Base-by-base conservation (phyloP, 2,797 vertebrate species). In the Anguilla pacifica region DNA sequence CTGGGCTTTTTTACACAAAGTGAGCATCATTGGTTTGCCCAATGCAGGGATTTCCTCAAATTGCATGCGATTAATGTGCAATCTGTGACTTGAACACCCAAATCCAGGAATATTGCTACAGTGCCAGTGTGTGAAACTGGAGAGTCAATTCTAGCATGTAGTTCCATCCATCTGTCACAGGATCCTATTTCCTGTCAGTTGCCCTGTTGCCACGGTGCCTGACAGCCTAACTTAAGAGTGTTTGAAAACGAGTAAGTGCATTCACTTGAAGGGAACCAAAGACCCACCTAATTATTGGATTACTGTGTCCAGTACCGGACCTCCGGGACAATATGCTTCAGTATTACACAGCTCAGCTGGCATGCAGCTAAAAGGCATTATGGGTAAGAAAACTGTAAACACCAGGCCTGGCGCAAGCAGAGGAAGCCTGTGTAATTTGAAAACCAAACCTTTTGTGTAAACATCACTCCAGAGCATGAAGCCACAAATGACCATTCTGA, bases 221-320 rank as follows among this genome's bases (percentile, higher is more conserved):
- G 59, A 17, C 86, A 53, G 46, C 43, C 17, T 82, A 43, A 87
- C 61, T 46, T 25, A 31, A 0, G 19, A 61, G 57, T 85, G 5
- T 22, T 43, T 61, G 84, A 67, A 64, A 64, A 85, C 11, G 22
- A 85, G 35, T 31, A 39, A 74, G 31, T 70, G 51, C 70, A 88
- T 59, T 51, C 84, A 70, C 25, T 70, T n/a, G 10, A 28, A 70
- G 83, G 59, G 72, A 85, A 85, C 49, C 49, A 84, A 74, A 22
- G 46, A 39, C 72, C 70, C 87, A 61, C 51, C 39, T 85, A 77
- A 79, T 88, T 84, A 28, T 35, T 46, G 83, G 61, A 84, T 88
- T 74, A 84, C 83, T 57, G 51, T 85, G 57, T 61, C 83, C 46
- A 87, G 82, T 84, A 74, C 49, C 35, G n/a, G 31, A 70, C 49